Evolutionary conservation across 2,113 vertebrate species (phyloP), one percentile per base, ranked within the genome.

Genomic region (Lamprotornis superbus): DNA sequence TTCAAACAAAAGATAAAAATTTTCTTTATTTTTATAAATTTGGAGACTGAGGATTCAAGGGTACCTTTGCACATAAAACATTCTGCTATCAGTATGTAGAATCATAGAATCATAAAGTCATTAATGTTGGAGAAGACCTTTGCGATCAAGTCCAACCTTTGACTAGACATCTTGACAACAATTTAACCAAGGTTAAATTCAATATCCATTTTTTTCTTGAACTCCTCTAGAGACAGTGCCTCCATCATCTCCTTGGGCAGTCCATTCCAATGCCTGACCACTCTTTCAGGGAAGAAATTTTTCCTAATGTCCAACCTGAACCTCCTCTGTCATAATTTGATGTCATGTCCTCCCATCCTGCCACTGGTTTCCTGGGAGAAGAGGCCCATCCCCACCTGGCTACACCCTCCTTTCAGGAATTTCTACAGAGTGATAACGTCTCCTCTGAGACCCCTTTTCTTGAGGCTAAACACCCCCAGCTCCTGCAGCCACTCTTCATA

Each of bases 301-400:
- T 67, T 37, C 33, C 19, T 39, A 10, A 30, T n/a, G 13, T 21
- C 15, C 28, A 46, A 2, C 9, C 28, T 21, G 28, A 59, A 68
- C 20, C 20, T 67, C 20, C 9, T 10, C 33, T 21, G 24, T 7
- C 7, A 24, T 2, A 47, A 7, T 14, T 40, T n/a, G 16, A 40
- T n/a, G 20, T 9, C 14, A 22, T 18, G 11, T 40, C 13, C 11
- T 52, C 9, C 47, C 1, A 0, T 53, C 28, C 33, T 44, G 44
- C 18, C 30, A 9, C 31, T 9, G 7, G 8, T 37, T 59, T 40
- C 22, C 63, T 39, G 46, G 24, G 11, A 77, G 27, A 52, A n/a
- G 19, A 39, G 52, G 18, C 12, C 0, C 0, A 59, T 15, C 23
- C 22, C 15, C 28, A 20, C 11, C 10, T 52, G 10, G 28, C 8